Evolutionary conservation across 1,140 invertebrate genomes (phyloP).

Genomic region (Drosophila carrolli): DNA sequence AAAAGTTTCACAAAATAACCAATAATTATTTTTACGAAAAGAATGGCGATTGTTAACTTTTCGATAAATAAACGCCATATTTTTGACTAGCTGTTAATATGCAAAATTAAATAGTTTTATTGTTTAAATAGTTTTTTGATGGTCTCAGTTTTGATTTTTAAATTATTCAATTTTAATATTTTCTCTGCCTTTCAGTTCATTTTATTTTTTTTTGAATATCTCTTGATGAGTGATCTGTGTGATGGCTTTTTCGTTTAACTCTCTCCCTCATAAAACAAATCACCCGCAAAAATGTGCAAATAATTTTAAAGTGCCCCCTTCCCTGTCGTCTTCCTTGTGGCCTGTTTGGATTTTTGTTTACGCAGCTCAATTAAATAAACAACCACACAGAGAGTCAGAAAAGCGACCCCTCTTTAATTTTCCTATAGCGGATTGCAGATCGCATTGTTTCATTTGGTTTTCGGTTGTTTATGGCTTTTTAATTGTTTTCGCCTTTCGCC

Average conservation of each 20-base stretch:
- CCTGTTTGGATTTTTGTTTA: slow-evolving; percentile 32
- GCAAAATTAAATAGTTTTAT: too few relatives aligned
- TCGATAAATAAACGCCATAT: too few relatives aligned
- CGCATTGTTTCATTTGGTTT: slow-evolving; percentile 12
- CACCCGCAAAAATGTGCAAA: slow-evolving; percentile 14
- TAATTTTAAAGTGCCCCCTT: slow-evolving; percentile 7
- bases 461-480: slow-evolving; percentile 30
- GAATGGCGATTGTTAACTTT: too few relatives aligned
- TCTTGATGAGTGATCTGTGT: background rate
- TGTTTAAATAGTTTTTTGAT: background rate
- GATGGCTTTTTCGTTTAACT: slow-evolving; percentile 1
- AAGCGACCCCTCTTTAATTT: slow-evolving; percentile 22
- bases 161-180: background rate
- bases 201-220: background rate
- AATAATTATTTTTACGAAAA: too few relatives aligned
- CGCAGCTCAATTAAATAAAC: slow-evolving; percentile 32
- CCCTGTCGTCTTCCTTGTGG: background rate
- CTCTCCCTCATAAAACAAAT: slow-evolving; percentile 5
- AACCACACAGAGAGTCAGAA: slow-evolving; percentile 2
- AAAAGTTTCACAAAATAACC: too few relatives aligned
- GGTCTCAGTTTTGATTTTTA: background rate
- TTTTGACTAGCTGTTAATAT: too few relatives aligned
- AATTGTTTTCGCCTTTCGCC: slow-evolving; percentile 23
- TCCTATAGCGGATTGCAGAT: slow-evolving; percentile 12
- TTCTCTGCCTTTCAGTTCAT: too few relatives aligned